Conservation (phyloP, 2,888 invertebrate genomes). For the Reticulitermes lucifugus region DNA sequence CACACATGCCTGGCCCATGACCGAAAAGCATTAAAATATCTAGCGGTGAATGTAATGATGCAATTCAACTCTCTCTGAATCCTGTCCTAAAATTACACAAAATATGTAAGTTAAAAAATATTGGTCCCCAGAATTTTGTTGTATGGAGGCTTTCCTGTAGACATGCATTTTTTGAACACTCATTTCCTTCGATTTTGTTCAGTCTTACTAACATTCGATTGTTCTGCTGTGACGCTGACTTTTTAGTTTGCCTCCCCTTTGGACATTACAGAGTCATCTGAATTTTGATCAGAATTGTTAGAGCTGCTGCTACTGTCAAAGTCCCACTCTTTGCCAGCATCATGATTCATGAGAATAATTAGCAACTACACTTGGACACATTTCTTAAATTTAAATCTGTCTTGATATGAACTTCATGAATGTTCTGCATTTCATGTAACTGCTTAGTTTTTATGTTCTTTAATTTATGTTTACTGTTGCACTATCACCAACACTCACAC, state of each 20-base stretch:
- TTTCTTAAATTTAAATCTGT: background rate
- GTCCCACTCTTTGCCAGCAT: background rate
- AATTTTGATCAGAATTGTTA: background rate
- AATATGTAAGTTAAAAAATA: too few species aligned
- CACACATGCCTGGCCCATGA: too few species aligned
- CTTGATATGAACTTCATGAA: background rate
- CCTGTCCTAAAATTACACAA: too few species aligned
- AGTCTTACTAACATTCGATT: too few species aligned
- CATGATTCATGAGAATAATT: background rate
- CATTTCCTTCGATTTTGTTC: background rate
- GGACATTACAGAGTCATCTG: background rate
- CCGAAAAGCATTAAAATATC: too few species aligned
- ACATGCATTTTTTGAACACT: background rate
- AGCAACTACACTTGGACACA: background rate
- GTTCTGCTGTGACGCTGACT: too few species aligned
- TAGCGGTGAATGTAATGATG: too few species aligned
- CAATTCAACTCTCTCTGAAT: too few species aligned
- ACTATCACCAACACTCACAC: too few species aligned
- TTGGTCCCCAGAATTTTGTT: too few species aligned
- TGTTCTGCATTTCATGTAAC: background rate
- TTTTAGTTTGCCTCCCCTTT: background rate
- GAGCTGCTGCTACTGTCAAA: constrained; percentile 1
- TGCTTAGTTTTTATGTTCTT: too few species aligned
- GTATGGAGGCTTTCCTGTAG: background rate
- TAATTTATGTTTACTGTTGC: too few species aligned